A percentile compares a stretch with the other conserved stretches of the same genome.
Conservation (phyloP, 2,888 invertebrate species). For the Drosophila parthenogenetica region DNA sequence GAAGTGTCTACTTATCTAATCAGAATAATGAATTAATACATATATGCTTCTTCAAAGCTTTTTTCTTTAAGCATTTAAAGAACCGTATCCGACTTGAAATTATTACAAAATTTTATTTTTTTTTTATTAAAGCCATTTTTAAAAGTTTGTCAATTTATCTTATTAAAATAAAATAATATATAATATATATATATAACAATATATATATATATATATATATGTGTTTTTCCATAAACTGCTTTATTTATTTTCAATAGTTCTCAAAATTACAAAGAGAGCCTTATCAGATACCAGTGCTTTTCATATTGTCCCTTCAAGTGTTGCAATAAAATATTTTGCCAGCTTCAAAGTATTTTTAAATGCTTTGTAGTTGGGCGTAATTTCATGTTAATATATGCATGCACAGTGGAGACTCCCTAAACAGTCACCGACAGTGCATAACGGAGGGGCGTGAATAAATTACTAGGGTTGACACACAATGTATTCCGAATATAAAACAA, state of each 20-base stretch:
- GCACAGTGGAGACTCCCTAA: conserved; percentile 1
- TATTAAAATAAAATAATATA: no score
- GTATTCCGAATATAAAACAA: conserved; percentile 43
- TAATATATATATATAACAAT: no score
- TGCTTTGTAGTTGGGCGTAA: conserved; percentile 51
- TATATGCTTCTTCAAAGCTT: no score
- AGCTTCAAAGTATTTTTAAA: conserved; percentile 47
- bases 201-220: no score
- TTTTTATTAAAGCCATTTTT: no score
- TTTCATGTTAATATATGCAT: conserved; percentile 75
- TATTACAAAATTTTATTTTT: no score
- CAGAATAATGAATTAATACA: no score
- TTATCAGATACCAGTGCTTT: conserved; percentile 7
- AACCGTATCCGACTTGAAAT: no score
- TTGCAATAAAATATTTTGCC: conserved; percentile 45
- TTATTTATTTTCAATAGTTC: conserved; percentile 39
- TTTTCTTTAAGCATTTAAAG: no score
- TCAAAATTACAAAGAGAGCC: conserved; percentile 20
- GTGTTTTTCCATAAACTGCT: conserved; percentile 28
- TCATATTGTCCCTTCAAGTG: conserved; percentile 9
- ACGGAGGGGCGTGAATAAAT: conserved; percentile 54
- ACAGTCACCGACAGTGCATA: conserved; percentile 8
- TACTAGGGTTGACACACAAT: conserved; percentile 37
- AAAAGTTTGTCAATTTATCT: no score
- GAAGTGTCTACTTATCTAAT: no score